These are phyloP conservation scores for Crypturellus tataupa DNA, from an alignment of 2,797 vertebrate species.

Conservation along the genomic window DNA sequence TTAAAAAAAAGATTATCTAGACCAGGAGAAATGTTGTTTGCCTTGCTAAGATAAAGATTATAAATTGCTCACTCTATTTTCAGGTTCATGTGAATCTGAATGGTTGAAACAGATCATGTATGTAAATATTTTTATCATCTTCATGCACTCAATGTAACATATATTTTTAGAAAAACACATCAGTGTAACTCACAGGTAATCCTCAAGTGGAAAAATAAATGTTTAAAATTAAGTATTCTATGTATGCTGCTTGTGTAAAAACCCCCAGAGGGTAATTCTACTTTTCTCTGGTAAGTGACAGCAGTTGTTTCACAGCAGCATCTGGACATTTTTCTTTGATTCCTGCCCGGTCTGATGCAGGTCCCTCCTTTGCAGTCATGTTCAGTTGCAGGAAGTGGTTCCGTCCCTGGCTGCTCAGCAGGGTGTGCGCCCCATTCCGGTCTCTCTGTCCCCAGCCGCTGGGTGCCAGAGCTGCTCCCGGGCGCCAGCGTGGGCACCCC, in stretches of 20 bases:
- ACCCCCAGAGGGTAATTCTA: not conserved
- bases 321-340: not conserved
- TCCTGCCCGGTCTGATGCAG: not conserved
- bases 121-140: not conserved
- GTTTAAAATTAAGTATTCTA: constrained; percentile 34
- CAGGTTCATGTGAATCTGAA: constrained; percentile 17
- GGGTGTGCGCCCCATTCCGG: rapidly evolving
- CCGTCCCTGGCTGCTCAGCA: not conserved
- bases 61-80: not conserved
- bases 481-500: not conserved
- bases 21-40: not conserved
- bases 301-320: not conserved
- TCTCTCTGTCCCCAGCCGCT: rapidly evolving
- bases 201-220: constrained; percentile 52
- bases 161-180: constrained; percentile 38
- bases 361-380: not conserved
- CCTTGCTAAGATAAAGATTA: not conserved
- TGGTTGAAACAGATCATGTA: constrained; percentile 25
- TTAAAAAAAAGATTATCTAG: not conserved
- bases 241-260: not conserved
- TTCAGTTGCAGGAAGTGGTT: not conserved
- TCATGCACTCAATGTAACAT: not conserved
- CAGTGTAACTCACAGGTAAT: not conserved
- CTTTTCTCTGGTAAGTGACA: not conserved
- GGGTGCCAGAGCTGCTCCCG: not conserved